Evolutionary conservation across 2,113 vertebrate genomes (phyloP), one percentile per base, ranked within the genome.

Genomic region (Leiothrix lutea): DNA sequence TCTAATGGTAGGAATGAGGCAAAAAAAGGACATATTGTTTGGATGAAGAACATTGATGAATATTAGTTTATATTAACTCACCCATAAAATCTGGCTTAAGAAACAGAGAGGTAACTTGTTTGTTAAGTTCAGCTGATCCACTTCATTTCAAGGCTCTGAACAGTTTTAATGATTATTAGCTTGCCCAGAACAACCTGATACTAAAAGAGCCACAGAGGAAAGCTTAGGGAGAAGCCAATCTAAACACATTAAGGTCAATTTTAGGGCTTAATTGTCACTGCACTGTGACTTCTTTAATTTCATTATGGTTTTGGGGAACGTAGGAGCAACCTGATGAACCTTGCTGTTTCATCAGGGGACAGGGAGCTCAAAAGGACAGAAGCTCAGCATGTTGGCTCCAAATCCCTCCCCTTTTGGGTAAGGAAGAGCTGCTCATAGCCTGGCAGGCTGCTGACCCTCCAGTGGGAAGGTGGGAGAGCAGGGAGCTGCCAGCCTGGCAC

Each of bases 301-400:
- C 50, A n/a, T 1, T 14, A 53, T 35, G 14, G 12, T 36, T 92
- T 72, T 45, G 12, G 14, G 42, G 62, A 54, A 72, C 0, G 0
- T 6, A 58, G 31, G 19, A 87, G 62, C 66, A 67, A 88, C 2
- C 14, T 9, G 4, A 86, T 74, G 67, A 33, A 33, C 25, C 50
- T n/a, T 47, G 35, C 33, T 1, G 0, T 48, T 70, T 23, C 2
- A 3, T 20, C 5, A 1, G 26, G 56, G 12, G 36, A 57, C n/a
- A 78, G 79, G 38, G 35, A 64, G n/a, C 28, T 72, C 25, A 19
- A 38, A 54, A 77, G 17, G 35, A 69, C 21, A 62, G 45, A 42
- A 94, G 25, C n/a, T 65, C 38, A 45, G 25, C 47, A 61, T 11
- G 14, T 2, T 4, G 3, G 28, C 38, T 50, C 64, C 79, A 72